phyloP scores from a whole-genome alignment of 2,113 vertebrate genomes.

The Microtus ochrogaster region DNA sequence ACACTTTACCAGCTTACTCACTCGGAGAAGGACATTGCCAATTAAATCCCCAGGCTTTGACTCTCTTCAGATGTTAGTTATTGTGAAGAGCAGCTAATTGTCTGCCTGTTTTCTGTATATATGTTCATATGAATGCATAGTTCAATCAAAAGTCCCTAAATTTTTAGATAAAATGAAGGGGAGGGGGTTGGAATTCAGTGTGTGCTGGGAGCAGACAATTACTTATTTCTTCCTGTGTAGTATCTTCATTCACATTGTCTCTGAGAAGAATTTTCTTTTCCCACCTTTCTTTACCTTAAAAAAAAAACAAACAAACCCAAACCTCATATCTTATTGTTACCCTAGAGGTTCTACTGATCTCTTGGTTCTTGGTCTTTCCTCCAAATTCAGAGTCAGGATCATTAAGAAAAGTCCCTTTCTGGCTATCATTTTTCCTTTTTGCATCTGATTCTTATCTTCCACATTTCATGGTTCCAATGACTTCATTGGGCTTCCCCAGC shows the following conservation, averaged over 20 bases:
- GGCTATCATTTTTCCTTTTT: neutral
- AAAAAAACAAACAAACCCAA: neutral
- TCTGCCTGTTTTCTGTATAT: neutral
- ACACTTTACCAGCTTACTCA: neutral
- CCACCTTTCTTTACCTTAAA: neutral
- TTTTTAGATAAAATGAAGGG: neutral
- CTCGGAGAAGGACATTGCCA: neutral
- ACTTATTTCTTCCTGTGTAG: neutral
- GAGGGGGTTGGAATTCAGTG: neutral
- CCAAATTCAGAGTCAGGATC: neutral
- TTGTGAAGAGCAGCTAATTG: neutral
- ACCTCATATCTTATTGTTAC: neutral
- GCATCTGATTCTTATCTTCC: neutral
- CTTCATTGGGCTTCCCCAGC: neutral
- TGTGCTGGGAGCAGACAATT: neutral
- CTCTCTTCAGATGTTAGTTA: neutral
- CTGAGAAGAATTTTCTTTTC: neutral
- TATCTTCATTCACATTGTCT: neutral
- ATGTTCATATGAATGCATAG: neutral
- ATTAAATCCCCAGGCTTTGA: neutral
- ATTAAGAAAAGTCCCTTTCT: neutral
- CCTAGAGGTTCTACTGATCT: too few species aligned
- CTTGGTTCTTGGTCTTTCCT: neutral
- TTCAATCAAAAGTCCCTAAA: neutral
- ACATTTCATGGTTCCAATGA: neutral